Conservation (phyloP, 2,797 vertebrate genomes). For the Melopsittacus undulatus region DNA sequence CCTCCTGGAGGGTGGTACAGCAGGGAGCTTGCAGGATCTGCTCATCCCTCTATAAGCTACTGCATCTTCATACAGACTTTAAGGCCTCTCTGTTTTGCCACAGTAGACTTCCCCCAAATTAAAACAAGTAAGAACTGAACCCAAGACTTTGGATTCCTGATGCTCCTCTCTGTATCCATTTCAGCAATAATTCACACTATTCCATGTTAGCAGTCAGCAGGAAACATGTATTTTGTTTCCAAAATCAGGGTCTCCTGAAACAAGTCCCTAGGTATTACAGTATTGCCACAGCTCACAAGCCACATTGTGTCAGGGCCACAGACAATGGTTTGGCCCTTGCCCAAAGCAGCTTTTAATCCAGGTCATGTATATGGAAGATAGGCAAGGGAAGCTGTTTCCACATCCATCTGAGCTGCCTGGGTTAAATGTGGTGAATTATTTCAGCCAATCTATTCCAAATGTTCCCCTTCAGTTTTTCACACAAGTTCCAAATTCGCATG, state of each 20-base stretch:
- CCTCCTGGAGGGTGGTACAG: neutral
- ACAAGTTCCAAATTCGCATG: conserved; percentile 16
- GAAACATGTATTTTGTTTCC: conserved; percentile 6
- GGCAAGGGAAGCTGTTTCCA: neutral
- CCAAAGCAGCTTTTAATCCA: conserved; percentile 17
- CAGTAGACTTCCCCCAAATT: neutral
- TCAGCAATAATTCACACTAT: neutral
- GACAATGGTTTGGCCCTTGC: neutral
- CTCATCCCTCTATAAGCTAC: neutral
- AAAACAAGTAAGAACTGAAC: neutral
- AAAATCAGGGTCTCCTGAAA: conserved; percentile 20
- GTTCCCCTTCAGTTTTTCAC: neutral
- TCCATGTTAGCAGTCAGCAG: neutral
- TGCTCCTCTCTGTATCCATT: neutral
- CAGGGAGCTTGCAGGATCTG: neutral
- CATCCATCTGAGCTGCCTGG: neutral
- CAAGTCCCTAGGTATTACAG: neutral
- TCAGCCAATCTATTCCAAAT: conserved; percentile 17
- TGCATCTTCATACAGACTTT: neutral
- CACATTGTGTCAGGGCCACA: neutral
- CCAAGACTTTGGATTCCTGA: neutral
- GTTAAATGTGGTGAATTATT: conserved; percentile 5
- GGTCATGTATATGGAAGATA: neutral
- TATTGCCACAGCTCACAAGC: neutral
- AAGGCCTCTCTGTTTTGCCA: neutral